These are phyloP conservation scores for Ditula angustiorana DNA, from an alignment of 2,888 invertebrate species.

Conservation along the genomic window DNA sequence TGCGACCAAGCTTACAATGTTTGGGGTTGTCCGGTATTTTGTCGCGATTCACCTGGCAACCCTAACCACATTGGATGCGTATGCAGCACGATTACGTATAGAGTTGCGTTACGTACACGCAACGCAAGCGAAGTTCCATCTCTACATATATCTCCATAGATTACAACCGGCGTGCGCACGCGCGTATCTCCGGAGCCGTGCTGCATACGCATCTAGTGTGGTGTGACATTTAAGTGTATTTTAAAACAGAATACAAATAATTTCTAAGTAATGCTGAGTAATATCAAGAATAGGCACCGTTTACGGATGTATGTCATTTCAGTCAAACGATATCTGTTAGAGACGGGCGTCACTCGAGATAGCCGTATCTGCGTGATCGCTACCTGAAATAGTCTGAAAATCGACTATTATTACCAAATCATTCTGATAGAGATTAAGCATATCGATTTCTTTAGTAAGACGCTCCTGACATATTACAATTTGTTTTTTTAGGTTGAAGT, in stretches of 20 bases:
- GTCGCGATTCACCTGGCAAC: no score
- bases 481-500: no score
- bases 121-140: no score
- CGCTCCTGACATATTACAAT: neutral
- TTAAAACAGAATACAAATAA: neutral
- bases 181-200: no score
- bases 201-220: no score
- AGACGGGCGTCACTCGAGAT: constrained; percentile 46
- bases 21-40: no score
- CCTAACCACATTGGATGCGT: no score
- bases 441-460: neutral
- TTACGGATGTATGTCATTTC: constrained; percentile 35
- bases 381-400: constrained; percentile 34
- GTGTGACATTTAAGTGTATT: neutral
- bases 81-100: no score
- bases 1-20: no score
- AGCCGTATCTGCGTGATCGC: constrained; percentile 19
- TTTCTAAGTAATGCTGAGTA: neutral
- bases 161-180: no score
- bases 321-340: constrained; percentile 39
- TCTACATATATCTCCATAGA: no score
- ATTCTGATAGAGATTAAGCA: constrained; percentile 7
- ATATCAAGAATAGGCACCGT: constrained; percentile 8
- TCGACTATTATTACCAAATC: constrained; percentile 34
- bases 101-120: no score